These are phyloP conservation scores for Magallana ariakensis DNA, from an alignment of 1,140 invertebrate species.

Conservation along the genomic window DNA sequence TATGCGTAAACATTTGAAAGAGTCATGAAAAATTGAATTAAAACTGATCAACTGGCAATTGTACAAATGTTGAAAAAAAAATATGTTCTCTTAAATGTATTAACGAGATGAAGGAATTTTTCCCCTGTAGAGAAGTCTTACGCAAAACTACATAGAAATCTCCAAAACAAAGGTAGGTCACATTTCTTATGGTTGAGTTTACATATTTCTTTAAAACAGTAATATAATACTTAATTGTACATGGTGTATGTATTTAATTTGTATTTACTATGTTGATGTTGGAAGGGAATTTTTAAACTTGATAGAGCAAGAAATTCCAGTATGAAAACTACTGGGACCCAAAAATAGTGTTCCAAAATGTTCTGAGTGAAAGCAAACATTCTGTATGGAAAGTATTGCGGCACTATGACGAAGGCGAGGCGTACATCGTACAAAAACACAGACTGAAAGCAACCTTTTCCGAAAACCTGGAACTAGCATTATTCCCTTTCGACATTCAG, in stretches of 20 bases:
- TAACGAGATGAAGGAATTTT: too few species aligned
- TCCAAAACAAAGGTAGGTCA: neutral
- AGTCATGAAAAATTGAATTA: too few species aligned
- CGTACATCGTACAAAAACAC: conserved; percentile 71
- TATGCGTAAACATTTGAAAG: too few species aligned
- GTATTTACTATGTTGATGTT: too few species aligned
- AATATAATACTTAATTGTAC: too few species aligned
- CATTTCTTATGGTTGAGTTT: neutral
- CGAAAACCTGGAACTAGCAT: conserved; percentile 72
- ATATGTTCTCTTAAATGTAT: too few species aligned
- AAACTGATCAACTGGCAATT: too few species aligned
- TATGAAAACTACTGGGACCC: conserved; percentile 68
- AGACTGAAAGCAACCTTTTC: conserved; percentile 72
- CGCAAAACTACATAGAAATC: conserved; percentile 7
- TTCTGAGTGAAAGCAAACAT: conserved; percentile 69
- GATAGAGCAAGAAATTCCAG: neutral
- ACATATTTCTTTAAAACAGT: too few species aligned
- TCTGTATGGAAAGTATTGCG: conserved; percentile 66
- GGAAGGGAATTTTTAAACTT: too few species aligned
- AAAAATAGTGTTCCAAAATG: conserved; percentile 72
- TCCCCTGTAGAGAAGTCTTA: neutral
- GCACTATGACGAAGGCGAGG: conserved; percentile 54
- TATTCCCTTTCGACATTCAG: conserved; percentile 72
- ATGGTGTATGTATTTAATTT: too few species aligned
- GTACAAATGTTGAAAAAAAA: too few species aligned